phyloP scores from a whole-genome alignment of 2,888 invertebrate genomes.

The Tanytarsus gracilentus region DNA sequence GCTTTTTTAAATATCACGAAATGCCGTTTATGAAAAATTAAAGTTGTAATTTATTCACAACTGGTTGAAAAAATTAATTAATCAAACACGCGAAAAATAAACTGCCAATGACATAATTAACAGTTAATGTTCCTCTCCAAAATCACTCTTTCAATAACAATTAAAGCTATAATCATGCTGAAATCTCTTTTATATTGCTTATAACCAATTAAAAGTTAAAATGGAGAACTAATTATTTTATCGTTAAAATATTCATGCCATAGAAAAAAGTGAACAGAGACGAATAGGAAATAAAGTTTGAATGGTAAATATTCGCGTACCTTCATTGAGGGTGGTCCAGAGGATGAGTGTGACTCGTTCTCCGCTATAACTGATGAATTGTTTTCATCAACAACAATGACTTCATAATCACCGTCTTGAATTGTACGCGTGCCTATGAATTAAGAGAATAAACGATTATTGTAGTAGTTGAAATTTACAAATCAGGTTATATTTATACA shows the following conservation, averaged over 20 bases:
- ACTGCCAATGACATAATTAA: too few relatives aligned
- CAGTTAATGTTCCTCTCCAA: not conserved
- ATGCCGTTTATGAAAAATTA: too few relatives aligned
- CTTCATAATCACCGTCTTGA: slow-evolving; percentile 79
- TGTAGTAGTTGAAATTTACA: not conserved
- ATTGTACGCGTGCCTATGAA: slow-evolving; percentile 41
- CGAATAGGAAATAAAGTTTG: not conserved
- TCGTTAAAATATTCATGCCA: slow-evolving; percentile 33
- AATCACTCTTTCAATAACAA: not conserved
- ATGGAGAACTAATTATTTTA: not conserved
- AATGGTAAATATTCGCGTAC: too few relatives aligned
- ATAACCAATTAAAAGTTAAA: not conserved
- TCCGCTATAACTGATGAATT: slow-evolving; percentile 74
- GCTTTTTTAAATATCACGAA: too few relatives aligned
- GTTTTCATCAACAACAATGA: slow-evolving; percentile 82
- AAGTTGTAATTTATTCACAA: too few relatives aligned
- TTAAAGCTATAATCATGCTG: not conserved
- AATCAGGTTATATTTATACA: not conserved
- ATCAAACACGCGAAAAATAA: too few relatives aligned
- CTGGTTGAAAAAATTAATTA: too few relatives aligned
- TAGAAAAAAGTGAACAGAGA: too few relatives aligned
- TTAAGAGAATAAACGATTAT: too few relatives aligned
- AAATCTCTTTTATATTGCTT: not conserved
- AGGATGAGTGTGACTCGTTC: slow-evolving; percentile 60
- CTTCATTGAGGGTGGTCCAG: slow-evolving; percentile 74